phyloP scores from a whole-genome alignment of 1,140 invertebrate species.

The Papilio aristodemus region DNA sequence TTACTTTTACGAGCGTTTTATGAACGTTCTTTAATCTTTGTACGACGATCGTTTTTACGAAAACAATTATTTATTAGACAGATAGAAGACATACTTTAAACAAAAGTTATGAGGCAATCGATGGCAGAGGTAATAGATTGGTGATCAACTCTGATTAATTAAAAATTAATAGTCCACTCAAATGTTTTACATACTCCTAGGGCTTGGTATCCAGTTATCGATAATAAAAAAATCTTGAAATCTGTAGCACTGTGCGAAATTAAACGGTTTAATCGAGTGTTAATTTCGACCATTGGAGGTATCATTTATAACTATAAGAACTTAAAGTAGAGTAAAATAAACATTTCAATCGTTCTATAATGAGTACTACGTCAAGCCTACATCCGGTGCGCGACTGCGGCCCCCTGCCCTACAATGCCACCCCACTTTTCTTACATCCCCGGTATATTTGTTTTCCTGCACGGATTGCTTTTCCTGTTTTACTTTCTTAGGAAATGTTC shows the following conservation, averaged over 20 bases:
- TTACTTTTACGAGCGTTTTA: conserved; percentile 13
- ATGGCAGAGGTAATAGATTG: background rate
- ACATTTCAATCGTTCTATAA: conserved; percentile 23
- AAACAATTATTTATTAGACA: background rate
- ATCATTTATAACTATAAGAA: background rate
- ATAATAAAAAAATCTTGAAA: too few relatives aligned
- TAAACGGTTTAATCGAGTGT: background rate
- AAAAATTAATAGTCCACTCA: too few relatives aligned
- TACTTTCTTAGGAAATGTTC: conserved; percentile 10
- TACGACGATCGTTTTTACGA: background rate
- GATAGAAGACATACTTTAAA: background rate
- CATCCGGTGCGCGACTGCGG: conserved; percentile 20
- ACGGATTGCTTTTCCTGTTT: conserved; percentile 31
- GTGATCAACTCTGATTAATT: too few relatives aligned
- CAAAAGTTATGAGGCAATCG: background rate
- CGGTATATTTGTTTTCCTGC: conserved; percentile 22
- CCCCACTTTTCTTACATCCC: conserved; percentile 16
- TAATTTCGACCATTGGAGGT: background rate
- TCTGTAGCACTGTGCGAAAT: too few relatives aligned
- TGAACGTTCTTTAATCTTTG: background rate
- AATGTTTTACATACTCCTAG: too few relatives aligned
- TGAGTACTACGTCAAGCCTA: background rate
- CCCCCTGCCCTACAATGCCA: conserved; percentile 19
- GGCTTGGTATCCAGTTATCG: too few relatives aligned
- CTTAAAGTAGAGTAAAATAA: background rate